A percentile compares a stretch with the other conserved stretches of the same genome.
Conservation (phyloP, 2,113 vertebrate genomes). For the Saimiri boliviensis region DNA sequence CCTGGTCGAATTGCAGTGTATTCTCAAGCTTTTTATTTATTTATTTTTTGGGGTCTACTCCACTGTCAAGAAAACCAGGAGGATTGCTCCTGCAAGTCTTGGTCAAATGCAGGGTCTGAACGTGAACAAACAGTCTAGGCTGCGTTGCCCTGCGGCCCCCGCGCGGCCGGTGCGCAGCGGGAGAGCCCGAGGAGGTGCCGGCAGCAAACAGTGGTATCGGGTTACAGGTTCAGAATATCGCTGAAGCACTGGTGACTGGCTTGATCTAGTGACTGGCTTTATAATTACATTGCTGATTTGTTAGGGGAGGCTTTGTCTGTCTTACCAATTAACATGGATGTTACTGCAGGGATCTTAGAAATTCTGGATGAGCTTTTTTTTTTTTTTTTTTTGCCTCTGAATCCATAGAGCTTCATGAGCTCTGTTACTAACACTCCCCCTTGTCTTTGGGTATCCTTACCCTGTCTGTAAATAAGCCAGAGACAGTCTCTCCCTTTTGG, state of each 20-base stretch:
- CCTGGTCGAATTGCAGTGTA: neutral
- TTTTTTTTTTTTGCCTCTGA: rapidly evolving
- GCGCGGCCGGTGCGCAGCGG: constrained; percentile 82
- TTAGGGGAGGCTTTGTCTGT: constrained; percentile 84
- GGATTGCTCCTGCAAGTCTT: constrained; percentile 29
- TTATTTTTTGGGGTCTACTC: neutral
- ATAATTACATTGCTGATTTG: constrained; percentile 86
- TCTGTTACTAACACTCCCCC: neutral
- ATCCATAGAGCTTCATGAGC: neutral
- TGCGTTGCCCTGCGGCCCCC: constrained; percentile 81
- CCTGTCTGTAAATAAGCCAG: neutral
- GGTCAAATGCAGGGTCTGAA: constrained; percentile 74
- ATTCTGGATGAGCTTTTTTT: constrained; percentile 44
- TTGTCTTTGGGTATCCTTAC: neutral
- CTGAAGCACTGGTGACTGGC: constrained; percentile 80
- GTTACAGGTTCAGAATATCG: constrained; percentile 86
- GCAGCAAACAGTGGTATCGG: constrained; percentile 85
- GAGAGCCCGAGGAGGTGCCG: constrained; percentile 75
- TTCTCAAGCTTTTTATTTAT: neutral
- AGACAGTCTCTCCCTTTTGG: neutral
- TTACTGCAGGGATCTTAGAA: constrained; percentile 72
- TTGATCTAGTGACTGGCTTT: constrained; percentile 82
- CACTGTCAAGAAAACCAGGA: constrained; percentile 65
- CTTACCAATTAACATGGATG: constrained; percentile 82
- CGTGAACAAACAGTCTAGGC: constrained; percentile 76